phyloP scores from a whole-genome alignment of 2,888 invertebrate species.

The Augochlorella aurata region DNA sequence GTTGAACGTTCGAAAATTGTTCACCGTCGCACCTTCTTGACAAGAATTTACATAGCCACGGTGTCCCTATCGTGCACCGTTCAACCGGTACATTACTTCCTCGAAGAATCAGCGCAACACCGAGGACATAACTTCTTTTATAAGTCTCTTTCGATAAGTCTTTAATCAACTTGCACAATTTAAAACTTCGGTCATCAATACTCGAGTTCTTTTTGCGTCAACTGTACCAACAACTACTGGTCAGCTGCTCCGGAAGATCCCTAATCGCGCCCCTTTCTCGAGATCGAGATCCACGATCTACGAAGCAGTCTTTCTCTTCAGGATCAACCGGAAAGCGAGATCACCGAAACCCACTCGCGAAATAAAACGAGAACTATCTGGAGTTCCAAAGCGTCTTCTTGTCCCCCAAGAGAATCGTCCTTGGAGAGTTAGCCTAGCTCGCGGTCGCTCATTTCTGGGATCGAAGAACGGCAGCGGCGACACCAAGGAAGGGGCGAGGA shows the following conservation, averaged over 20 bases:
- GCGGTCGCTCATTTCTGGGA: slow-evolving; percentile 29
- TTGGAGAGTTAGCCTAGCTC: not conserved
- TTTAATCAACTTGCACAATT: not conserved
- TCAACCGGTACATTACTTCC: not conserved
- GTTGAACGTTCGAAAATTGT: not conserved
- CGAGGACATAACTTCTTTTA: not conserved
- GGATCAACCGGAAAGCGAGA: not conserved
- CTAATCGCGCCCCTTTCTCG: not conserved
- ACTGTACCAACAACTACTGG: not conserved
- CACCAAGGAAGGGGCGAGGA: slow-evolving; percentile 27
- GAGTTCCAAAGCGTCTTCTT: not conserved
- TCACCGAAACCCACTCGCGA: not conserved
- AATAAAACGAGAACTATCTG: not conserved
- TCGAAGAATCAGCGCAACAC: not conserved
- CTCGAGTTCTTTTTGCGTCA: not conserved
- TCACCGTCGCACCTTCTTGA: slow-evolving; percentile 25
- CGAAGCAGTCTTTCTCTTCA: not conserved
- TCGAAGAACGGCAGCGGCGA: slow-evolving; percentile 37
- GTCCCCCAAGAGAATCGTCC: not conserved
- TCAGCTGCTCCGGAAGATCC: not conserved
- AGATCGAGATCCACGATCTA: slow-evolving; percentile 21
- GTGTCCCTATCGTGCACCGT: not conserved
- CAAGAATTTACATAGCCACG: slow-evolving; percentile 22
- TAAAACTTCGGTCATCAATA: not conserved
- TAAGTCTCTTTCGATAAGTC: not conserved